A percentile compares a stretch with the other conserved stretches of the same genome.
These are phyloP conservation scores for Oegoconia quadripuncta DNA, from an alignment of 2,888 invertebrate species.

Conservation along the genomic window DNA sequence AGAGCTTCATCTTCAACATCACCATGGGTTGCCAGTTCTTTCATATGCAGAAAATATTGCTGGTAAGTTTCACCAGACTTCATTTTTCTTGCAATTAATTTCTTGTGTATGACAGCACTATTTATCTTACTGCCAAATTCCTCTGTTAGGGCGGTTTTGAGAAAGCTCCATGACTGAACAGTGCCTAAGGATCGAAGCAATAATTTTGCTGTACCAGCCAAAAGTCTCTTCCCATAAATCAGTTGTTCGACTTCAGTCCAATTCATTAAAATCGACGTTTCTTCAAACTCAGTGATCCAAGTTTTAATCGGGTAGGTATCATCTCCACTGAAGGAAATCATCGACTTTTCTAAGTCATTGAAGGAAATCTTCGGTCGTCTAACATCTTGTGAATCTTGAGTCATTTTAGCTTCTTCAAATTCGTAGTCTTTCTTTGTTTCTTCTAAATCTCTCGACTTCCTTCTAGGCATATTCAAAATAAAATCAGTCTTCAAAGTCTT, in stretches of 20 bases:
- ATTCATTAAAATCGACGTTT: constrained; percentile 8
- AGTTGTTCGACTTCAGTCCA: too few relatives aligned
- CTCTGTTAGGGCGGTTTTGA: constrained; percentile 10
- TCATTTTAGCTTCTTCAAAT: too few relatives aligned
- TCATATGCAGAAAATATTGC: constrained; percentile 43
- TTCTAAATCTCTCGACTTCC: too few relatives aligned
- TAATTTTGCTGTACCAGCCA: constrained; percentile 13
- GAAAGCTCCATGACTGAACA: constrained; percentile 1
- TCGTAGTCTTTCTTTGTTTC: constrained; percentile 5
- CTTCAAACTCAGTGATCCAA: constrained; percentile 12
- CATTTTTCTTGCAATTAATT: constrained; percentile 19
- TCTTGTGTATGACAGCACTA: constrained; percentile 7
- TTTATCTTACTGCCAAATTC: constrained; percentile 13
- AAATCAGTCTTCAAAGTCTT: too few relatives aligned
- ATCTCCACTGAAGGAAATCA: constrained; percentile 17
- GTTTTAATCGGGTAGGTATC: constrained; percentile 10
- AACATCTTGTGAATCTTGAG: too few relatives aligned
- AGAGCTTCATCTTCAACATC: constrained; percentile 36
- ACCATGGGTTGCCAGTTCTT: constrained; percentile 40
- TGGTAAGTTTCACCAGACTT: constrained; percentile 34
- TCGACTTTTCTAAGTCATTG: constrained; percentile 11
- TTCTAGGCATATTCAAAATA: too few relatives aligned
- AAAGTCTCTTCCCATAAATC: too few relatives aligned
- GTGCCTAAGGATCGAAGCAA: constrained; percentile 10
- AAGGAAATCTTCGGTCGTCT: background rate